Evolutionary conservation across 2,113 vertebrate species (phyloP), one percentile per base, ranked within the genome.

Genomic region (Albula goreensis): DNA sequence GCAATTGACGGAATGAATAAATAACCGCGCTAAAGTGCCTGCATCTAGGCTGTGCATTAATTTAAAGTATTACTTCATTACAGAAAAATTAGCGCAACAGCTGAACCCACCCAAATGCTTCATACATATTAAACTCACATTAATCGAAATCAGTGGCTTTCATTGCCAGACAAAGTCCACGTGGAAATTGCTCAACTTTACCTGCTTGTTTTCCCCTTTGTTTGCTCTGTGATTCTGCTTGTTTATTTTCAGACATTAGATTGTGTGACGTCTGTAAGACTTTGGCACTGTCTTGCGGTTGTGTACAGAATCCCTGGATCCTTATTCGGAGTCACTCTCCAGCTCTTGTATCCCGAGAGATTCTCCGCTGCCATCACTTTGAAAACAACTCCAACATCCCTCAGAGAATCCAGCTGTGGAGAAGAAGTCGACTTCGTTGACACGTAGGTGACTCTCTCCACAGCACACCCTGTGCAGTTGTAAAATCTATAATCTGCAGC

Each of bases 341-440:
- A 49, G 31, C 85, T 80, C 53, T 49, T 22, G 9, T 15, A 56
- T 80, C 78, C 78, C 84, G 41, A 11, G 50, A 60, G 85, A 81
- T 81, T 86, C 78, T 48, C 57, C 50, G 79, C 80, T 81, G 79
- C 78, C 57, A 70, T 50, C n/a, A 50, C 79, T 60, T 80, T 86
- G 85, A 86, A 86, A 50, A 81, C 85, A 81, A 86, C 49, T 81
- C 41, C 78, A 81, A 22, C 78, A 81, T 81, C 19, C 31, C 25
- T n/a, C 48, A 57, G 50, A 85, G 25, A 85, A 50, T 50, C 31
- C 70, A 78, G 83, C 22, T 77, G 17, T 53, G 50, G 78, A 50
- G 12, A 31, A 80, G 74, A 50, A 63, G 79, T 86, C 78, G 17
- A 81, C 57, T 86, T n/a, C 31, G 22, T 22, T 63, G 78, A 74